phyloP scores from a whole-genome alignment of 2,113 vertebrate species.

The Bos indicus region DNA sequence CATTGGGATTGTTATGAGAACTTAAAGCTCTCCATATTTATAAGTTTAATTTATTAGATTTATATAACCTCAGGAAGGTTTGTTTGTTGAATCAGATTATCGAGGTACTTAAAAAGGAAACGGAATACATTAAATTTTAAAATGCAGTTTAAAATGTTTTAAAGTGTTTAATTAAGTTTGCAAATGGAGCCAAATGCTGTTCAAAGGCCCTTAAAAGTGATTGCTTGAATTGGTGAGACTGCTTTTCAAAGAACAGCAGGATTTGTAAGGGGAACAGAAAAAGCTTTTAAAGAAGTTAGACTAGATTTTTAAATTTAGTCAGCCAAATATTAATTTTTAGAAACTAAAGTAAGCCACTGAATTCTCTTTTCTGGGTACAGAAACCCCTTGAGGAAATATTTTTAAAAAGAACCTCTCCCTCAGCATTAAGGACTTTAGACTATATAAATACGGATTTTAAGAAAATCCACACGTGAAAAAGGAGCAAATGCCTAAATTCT shows the following conservation, averaged over 20 bases:
- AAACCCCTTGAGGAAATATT: background rate
- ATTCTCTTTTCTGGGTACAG: background rate
- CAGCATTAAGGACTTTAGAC: background rate
- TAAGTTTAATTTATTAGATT: conserved; percentile 18
- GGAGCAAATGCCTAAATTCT: background rate
- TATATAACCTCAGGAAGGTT: background rate
- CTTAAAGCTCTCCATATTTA: background rate
- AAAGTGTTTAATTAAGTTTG: conserved; percentile 21
- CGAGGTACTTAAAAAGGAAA: background rate
- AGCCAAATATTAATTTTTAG: conserved; percentile 23
- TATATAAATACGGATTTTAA: background rate
- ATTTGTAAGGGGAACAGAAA: background rate
- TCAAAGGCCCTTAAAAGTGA: background rate
- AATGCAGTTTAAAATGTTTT: conserved; percentile 15
- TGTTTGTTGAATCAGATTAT: conserved; percentile 7
- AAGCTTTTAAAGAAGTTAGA: background rate
- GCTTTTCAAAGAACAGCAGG: background rate
- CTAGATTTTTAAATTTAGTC: background rate
- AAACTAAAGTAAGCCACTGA: background rate
- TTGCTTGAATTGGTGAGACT: background rate
- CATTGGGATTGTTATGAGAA: background rate
- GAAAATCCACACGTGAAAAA: background rate
- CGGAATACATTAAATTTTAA: background rate
- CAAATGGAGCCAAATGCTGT: background rate
- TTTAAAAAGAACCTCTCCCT: background rate